phyloP scores from a whole-genome alignment of 2,888 invertebrate genomes.

The Trachelus iudaicus region DNA sequence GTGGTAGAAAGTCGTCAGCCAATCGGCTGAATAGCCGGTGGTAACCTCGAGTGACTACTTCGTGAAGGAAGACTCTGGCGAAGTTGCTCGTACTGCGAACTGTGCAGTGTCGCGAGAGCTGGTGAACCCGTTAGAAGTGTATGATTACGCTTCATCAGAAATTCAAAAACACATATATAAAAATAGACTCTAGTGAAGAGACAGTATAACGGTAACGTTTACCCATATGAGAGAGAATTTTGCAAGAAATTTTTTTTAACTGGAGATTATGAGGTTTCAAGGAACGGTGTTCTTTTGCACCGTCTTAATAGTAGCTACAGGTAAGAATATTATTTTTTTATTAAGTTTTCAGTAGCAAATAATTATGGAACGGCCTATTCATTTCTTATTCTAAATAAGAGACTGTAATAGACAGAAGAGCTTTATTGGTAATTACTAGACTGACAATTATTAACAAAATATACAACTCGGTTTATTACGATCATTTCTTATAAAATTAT shows the following conservation, averaged over 20 bases:
- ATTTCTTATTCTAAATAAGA: not conserved
- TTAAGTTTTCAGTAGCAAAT: not conserved
- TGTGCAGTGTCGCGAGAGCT: slow-evolving; percentile 27
- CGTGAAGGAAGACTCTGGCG: slow-evolving; percentile 19
- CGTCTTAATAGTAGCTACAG: slow-evolving; percentile 34
- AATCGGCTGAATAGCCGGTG: slow-evolving; percentile 46
- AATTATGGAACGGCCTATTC: not conserved
- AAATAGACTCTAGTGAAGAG: not conserved
- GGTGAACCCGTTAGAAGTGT: slow-evolving; percentile 24
- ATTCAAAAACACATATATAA: not conserved
- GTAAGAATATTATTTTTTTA: slow-evolving; percentile 20
- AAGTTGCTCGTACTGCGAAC: slow-evolving; percentile 7
- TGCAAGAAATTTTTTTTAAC: not conserved
- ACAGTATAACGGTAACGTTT: not conserved
- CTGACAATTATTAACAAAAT: not conserved
- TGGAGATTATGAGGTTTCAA: slow-evolving; percentile 33
- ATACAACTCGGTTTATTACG: not conserved
- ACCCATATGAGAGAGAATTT: not conserved
- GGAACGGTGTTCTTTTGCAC: slow-evolving; percentile 33
- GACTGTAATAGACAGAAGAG: not conserved
- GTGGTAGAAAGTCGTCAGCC: slow-evolving; percentile 63
- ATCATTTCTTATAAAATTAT: not conserved
- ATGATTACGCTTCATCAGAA: not conserved
- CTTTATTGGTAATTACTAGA: not conserved
- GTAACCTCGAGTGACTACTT: slow-evolving; percentile 31